A percentile compares a stretch with the other conserved stretches of the same genome.
Evolutionary conservation across 2,888 invertebrate species (phyloP).

Genomic region (Graphium colonna): DNA sequence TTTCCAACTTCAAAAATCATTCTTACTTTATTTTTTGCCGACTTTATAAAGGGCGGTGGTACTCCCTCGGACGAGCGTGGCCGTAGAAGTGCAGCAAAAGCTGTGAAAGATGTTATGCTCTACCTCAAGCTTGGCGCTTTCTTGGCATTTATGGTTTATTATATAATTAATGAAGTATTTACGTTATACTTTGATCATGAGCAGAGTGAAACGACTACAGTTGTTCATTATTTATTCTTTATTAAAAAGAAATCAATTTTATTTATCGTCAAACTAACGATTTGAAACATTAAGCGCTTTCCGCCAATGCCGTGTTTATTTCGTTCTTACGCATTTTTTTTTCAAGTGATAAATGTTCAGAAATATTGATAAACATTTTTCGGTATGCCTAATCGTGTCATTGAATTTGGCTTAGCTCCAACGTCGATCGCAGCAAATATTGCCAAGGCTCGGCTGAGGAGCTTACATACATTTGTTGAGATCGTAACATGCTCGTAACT

Average conservation of each 20-base stretch:
- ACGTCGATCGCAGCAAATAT: constrained; percentile 43
- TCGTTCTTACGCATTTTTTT: neutral
- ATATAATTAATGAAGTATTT: too few relatives aligned
- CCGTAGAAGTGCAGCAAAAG: too few relatives aligned
- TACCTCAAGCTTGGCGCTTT: too few relatives aligned
- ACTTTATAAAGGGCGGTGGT: too few relatives aligned
- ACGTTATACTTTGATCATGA: too few relatives aligned
- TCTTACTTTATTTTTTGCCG: too few relatives aligned
- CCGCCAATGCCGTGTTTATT: neutral
- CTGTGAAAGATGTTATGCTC: too few relatives aligned
- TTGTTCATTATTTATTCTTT: too few relatives aligned
- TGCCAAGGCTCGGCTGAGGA: constrained; percentile 38
- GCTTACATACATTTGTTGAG: constrained; percentile 23
- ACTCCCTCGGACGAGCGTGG: too few relatives aligned
- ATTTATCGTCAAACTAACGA: neutral
- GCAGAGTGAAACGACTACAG: too few relatives aligned
- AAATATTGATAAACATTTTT: constrained; percentile 35
- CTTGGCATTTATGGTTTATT: too few relatives aligned
- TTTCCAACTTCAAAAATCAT: too few relatives aligned
- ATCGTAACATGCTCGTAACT: constrained; percentile 8
- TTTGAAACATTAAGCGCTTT: neutral
- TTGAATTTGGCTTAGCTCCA: constrained; percentile 55
- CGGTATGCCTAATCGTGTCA: constrained; percentile 41
- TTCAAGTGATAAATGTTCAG: constrained; percentile 25
- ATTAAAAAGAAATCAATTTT: neutral